A percentile compares a stretch with the other conserved stretches of the same genome.
phyloP scores from a whole-genome alignment of 2,797 vertebrate species.

The Alauda arvensis region DNA sequence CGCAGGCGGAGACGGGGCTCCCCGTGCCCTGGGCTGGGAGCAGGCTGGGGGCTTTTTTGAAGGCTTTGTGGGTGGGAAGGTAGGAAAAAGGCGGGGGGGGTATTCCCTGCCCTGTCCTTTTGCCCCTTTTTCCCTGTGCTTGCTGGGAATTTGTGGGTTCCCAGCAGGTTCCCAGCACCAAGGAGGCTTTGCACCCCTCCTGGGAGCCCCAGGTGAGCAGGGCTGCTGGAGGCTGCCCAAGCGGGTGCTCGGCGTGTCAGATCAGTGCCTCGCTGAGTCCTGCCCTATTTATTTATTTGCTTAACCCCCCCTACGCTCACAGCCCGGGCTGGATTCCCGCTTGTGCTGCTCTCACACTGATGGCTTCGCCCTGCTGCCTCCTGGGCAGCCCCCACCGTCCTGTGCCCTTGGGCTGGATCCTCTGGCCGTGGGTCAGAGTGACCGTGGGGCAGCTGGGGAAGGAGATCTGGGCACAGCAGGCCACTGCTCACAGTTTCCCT shows the following conservation, averaged over 20 bases:
- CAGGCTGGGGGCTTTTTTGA: not conserved
- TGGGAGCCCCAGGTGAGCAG: not conserved
- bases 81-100: not conserved
- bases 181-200: not conserved
- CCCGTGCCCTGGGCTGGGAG: not conserved
- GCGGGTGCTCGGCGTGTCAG: not conserved
- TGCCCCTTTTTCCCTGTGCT: not conserved
- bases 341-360: not conserved
- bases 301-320: not conserved
- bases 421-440: not conserved
- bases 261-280: not conserved
- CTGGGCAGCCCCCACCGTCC: rapidly evolving
- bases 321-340: not conserved
- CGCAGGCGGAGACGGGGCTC: conserved; percentile 17
- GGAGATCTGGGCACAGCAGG: not conserved
- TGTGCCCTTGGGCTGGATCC: not conserved
- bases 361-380: not conserved
- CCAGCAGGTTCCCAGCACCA: not conserved
- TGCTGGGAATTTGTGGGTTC: not conserved
- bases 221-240: not conserved
- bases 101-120: not conserved
- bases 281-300: conserved; percentile 32
- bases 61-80: not conserved
- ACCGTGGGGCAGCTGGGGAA: not conserved
- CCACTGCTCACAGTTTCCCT: not conserved